A percentile compares a stretch with the other conserved stretches of the same genome.
phyloP scores from a whole-genome alignment of 2,797 vertebrate species.

The Sebastes taczanowskii region DNA sequence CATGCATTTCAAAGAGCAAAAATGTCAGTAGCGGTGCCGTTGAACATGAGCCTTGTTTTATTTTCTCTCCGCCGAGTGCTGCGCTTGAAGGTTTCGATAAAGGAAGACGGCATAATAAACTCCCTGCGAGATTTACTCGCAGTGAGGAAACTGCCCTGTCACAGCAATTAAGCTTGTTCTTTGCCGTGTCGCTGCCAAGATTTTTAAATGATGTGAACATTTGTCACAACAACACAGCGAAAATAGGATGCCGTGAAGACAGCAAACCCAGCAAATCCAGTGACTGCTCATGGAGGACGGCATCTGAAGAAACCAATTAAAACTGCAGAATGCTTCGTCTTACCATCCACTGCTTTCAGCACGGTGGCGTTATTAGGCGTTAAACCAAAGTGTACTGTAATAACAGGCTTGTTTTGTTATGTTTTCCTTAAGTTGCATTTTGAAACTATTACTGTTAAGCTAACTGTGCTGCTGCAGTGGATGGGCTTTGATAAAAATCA shows the following conservation, averaged over 20 bases:
- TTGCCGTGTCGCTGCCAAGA: not conserved
- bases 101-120: not conserved
- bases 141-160: slow-evolving; percentile 11
- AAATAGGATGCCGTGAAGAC: not conserved
- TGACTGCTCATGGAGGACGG: not conserved
- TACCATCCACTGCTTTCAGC: not conserved
- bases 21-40: not conserved
- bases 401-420: not conserved
- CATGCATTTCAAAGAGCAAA: not conserved
- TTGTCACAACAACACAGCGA: slow-evolving; percentile 3
- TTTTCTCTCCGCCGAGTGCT: not conserved
- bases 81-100: not conserved
- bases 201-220: slow-evolving; percentile 2
- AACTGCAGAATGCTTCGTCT: not conserved
- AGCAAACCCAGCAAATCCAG: not conserved
- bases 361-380: not conserved
- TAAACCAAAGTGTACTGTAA: not conserved
- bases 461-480: not conserved
- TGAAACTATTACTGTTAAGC: not conserved
- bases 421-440: not conserved
- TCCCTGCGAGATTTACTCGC: not conserved
- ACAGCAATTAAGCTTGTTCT: slow-evolving; percentile 4
- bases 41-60: not conserved
- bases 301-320: slow-evolving; percentile 2
- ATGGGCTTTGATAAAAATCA: not conserved